A percentile compares a stretch with the other conserved stretches of the same genome.
Conservation (phyloP, 2,113 vertebrate genomes). For the Murina feae region DNA sequence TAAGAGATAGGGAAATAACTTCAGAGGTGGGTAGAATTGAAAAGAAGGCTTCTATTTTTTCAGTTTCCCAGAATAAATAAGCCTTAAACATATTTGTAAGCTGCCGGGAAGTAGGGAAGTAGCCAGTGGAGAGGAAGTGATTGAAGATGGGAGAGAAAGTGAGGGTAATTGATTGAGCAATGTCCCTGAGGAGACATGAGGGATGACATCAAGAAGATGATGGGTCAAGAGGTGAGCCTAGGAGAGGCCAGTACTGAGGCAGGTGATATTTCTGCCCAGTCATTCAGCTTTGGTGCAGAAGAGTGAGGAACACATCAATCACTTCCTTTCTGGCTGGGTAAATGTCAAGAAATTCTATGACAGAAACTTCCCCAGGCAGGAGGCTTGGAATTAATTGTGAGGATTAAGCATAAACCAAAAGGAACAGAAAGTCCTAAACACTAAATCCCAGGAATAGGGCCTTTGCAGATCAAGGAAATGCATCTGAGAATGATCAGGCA, state of each 20-base stretch:
- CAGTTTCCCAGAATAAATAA: conserved; percentile 40
- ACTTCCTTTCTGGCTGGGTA: conserved; percentile 14
- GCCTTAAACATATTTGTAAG: conserved; percentile 36
- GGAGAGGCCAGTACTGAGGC: conserved; percentile 20
- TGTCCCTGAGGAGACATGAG: neutral
- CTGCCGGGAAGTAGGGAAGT: conserved; percentile 59
- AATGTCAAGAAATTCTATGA: conserved; percentile 34
- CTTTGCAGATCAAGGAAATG: neutral
- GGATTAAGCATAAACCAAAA: conserved; percentile 34
- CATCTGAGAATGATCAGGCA: neutral
- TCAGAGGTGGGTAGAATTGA: neutral
- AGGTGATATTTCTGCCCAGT: conserved; percentile 30
- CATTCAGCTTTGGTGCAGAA: conserved; percentile 40
- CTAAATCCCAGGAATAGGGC: neutral
- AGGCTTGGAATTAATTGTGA: conserved; percentile 32
- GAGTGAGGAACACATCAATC: conserved; percentile 58
- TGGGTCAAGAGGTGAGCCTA: neutral
- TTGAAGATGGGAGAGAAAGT: neutral
- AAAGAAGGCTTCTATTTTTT: neutral
- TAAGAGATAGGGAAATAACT: neutral
- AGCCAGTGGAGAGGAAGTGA: conserved; percentile 9
- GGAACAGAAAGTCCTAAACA: neutral
- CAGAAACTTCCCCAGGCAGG: neutral
- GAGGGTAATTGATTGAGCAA: neutral
- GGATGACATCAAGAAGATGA: neutral